phyloP scores from a whole-genome alignment of 2,888 invertebrate species.

The Chaetoderma sp. region DNA sequence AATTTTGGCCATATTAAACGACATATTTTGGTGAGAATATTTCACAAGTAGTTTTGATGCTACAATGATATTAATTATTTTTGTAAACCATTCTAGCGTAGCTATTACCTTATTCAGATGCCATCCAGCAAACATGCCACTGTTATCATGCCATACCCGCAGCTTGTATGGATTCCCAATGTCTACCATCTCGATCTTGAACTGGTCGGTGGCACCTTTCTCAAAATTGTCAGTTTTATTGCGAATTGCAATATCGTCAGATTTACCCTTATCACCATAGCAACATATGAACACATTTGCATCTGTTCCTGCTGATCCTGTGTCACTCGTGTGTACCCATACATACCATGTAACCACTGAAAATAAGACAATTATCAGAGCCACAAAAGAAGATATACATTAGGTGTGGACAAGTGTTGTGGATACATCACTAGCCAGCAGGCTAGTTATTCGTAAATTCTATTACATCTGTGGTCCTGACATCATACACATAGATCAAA shows the following conservation, averaged over 20 bases:
- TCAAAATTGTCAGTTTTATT: slow-evolving; percentile 68
- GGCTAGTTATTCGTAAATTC: too few relatives aligned
- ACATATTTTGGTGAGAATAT: too few relatives aligned
- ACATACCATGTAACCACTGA: slow-evolving; percentile 65
- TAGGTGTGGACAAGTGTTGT: too few relatives aligned
- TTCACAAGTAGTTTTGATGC: too few relatives aligned
- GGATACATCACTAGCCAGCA: too few relatives aligned
- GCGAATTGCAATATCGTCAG: slow-evolving; percentile 63
- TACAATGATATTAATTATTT: too few relatives aligned
- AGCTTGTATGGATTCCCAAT: slow-evolving; percentile 68
- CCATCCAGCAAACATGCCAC: slow-evolving; percentile 66
- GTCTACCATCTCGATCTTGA: slow-evolving; percentile 62
- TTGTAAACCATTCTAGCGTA: too few relatives aligned
- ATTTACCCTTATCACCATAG: slow-evolving; percentile 68
- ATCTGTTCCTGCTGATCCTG: slow-evolving; percentile 66
- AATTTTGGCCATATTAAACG: too few relatives aligned
- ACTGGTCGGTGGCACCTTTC: slow-evolving; percentile 62
- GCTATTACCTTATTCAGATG: slow-evolving; percentile 67
- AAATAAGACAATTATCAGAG: slow-evolving; percentile 12
- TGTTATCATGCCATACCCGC: slow-evolving; percentile 67
- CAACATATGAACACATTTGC: slow-evolving; percentile 65
- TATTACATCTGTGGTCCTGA: too few relatives aligned
- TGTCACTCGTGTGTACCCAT: slow-evolving; percentile 64
- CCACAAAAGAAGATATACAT: background rate
- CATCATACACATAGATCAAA: too few relatives aligned